Conservation (phyloP, 2,888 invertebrate genomes). For the Cerastoderma edule region DNA sequence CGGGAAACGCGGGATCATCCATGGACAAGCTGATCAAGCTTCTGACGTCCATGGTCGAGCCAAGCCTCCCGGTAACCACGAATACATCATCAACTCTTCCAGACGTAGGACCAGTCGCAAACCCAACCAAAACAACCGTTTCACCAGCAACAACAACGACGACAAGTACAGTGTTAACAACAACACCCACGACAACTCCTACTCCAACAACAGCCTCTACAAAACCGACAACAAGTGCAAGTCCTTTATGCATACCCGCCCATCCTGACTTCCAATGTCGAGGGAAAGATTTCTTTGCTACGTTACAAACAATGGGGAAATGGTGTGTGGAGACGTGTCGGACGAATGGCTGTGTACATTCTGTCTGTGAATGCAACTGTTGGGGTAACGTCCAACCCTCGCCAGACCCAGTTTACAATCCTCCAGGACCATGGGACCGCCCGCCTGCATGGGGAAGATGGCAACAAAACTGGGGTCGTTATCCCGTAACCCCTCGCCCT, state of each 20-base stretch:
- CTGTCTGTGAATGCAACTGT: slow-evolving; percentile 57
- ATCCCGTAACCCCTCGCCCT: too few relatives aligned
- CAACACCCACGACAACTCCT: not conserved
- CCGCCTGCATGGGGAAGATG: too few relatives aligned
- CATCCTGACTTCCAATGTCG: slow-evolving; percentile 13
- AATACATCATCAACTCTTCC: not conserved
- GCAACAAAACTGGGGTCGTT: too few relatives aligned
- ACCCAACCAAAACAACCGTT: not conserved
- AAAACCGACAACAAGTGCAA: not conserved
- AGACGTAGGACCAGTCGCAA: not conserved
- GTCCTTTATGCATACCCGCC: not conserved
- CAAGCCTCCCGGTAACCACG: not conserved
- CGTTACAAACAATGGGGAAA: slow-evolving; percentile 43
- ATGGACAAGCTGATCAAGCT: too few relatives aligned
- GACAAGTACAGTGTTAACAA: not conserved
- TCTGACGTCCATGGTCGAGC: too few relatives aligned
- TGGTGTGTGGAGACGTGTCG: slow-evolving; percentile 61
- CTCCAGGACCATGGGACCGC: too few relatives aligned
- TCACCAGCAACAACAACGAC: slow-evolving; percentile 2
- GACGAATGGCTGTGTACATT: slow-evolving; percentile 44
- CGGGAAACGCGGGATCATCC: too few relatives aligned
- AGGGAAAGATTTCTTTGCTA: slow-evolving; percentile 49
- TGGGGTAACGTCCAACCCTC: not conserved
- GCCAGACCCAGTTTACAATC: too few relatives aligned
- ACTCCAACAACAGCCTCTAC: not conserved